A percentile compares a stretch with the other conserved stretches of the same genome.
These are phyloP conservation scores for Calidris pygmaea DNA, from an alignment of 2,113 vertebrate genomes.

Conservation along the genomic window DNA sequence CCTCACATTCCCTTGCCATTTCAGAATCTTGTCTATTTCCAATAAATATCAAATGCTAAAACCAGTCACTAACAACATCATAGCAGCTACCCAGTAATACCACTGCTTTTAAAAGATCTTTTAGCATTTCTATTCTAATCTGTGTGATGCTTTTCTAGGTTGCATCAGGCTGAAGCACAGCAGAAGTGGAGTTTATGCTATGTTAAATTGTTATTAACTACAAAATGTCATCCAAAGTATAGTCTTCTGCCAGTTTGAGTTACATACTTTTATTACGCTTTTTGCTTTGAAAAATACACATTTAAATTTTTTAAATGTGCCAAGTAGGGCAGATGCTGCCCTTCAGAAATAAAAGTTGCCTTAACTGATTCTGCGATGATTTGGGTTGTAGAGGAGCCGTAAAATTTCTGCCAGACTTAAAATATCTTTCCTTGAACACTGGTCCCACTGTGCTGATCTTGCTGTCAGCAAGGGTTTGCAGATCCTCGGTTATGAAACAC, in stretches of 20 bases:
- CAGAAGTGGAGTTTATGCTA: neutral
- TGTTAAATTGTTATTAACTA: conserved; percentile 25
- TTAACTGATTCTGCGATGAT: neutral
- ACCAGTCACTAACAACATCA: neutral
- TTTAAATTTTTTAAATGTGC: neutral
- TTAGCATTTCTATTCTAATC: neutral
- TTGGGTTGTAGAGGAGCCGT: neutral
- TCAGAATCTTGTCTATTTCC: neutral
- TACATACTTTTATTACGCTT: conserved; percentile 10
- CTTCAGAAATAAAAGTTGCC: conserved; percentile 57
- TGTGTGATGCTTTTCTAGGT: neutral
- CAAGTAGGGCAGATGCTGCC: conserved; percentile 48
- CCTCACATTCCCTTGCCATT: neutral
- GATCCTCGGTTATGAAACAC: conserved; percentile 54
- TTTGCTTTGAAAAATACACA: conserved; percentile 31
- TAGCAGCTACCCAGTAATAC: neutral
- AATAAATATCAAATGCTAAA: neutral
- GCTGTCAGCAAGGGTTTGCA: conserved; percentile 40
- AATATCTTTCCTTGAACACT: conserved; percentile 43
- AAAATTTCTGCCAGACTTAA: conserved; percentile 47
- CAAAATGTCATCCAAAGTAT: conserved; percentile 1
- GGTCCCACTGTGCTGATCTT: conserved; percentile 44
- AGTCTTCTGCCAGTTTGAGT: neutral
- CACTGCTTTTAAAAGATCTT: neutral
- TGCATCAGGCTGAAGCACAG: neutral